A percentile compares a stretch with the other conserved stretches of the same genome.
phyloP scores from a whole-genome alignment of 2,797 vertebrate genomes.

The Nannoperca obscura region DNA sequence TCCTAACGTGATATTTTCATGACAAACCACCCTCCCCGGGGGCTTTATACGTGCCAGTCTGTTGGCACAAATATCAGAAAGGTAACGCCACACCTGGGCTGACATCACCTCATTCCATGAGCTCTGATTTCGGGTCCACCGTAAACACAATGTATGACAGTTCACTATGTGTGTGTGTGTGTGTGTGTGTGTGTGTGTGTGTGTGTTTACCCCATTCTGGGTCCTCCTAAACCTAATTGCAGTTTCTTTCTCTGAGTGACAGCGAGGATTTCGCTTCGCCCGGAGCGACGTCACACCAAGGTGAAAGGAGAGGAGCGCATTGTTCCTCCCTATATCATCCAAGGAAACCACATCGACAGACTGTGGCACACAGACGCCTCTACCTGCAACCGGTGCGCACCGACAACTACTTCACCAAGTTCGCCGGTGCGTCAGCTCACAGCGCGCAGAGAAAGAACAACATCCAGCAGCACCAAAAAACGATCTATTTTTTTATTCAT shows the following conservation, averaged over 20 bases:
- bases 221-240: slow-evolving; percentile 65
- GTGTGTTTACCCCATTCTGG: slow-evolving; percentile 42
- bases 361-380: slow-evolving; percentile 60
- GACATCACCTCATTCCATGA: slow-evolving; percentile 79
- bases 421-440: slow-evolving; percentile 49
- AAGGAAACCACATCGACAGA: slow-evolving; percentile 71
- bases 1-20: not conserved
- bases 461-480: slow-evolving; percentile 13
- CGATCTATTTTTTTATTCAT: not conserved
- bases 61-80: slow-evolving; percentile 60
- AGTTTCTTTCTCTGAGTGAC: slow-evolving; percentile 79
- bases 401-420: slow-evolving; percentile 5
- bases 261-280: slow-evolving; percentile 82
- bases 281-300: slow-evolving; percentile 83
- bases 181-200: slow-evolving; percentile 21
- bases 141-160: slow-evolving; percentile 67
- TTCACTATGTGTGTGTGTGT: slow-evolving; percentile 11
- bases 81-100: slow-evolving; percentile 72
- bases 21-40: slow-evolving; percentile 9
- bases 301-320: slow-evolving; percentile 79
- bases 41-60: slow-evolving; percentile 29
- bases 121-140: slow-evolving; percentile 83
- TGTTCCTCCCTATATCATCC: slow-evolving; percentile 72
- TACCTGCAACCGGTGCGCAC: slow-evolving; percentile 79
- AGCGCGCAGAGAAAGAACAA: slow-evolving; percentile 32